Base-by-base conservation (phyloP, 2,797 vertebrate genomes). In the Enteromius viviparus region DNA sequence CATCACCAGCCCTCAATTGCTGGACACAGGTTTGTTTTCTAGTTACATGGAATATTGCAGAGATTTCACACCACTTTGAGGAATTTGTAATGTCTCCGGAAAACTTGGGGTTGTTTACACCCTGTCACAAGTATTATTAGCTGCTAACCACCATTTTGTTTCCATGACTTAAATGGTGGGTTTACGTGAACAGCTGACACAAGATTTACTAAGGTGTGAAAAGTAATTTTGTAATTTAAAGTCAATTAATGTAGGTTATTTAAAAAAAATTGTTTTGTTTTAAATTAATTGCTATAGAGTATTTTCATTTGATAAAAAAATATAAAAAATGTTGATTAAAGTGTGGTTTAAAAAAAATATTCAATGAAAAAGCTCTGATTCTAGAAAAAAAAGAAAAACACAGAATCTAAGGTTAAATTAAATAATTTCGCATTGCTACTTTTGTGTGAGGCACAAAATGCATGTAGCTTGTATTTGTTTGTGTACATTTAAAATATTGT, bases 71-170 rank as follows among this genome's bases (percentile, higher is more conserved):
- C 81, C 86, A 88, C 83, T 87, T 84, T 87, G 84, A 90, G 88
- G 88, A 91, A 92, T 93, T 94, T 90, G 90, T 90, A 88, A 93
- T 90, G 91, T 89, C 92, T 93, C 90, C 88, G 93, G 91, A 89
- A 91, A 91, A 93, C 88, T 89, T 89, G 85, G 87, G 88, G 91
- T 92, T 92, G 92, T 94, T 93, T 94, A 93, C 91, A 87, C 90
- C 88, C 83, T 84, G 88, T 89, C 88, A 89, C 89, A 92, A 91
- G 86, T 94, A 92, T 95, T 93, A 94, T 94, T 94, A 93, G 89
- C 76, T 87, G 72, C 71, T 79, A 75, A 84, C 69, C 88, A 91
- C 87, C 88, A 82, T 92, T 92, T 91, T 91, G 90, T 93, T 92
- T 91, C 91, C 90, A 23, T 86, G 72, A 75, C 80, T 68, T 1